phyloP scores from a whole-genome alignment of 1,140 invertebrate genomes.

The Calliphora vicina region DNA sequence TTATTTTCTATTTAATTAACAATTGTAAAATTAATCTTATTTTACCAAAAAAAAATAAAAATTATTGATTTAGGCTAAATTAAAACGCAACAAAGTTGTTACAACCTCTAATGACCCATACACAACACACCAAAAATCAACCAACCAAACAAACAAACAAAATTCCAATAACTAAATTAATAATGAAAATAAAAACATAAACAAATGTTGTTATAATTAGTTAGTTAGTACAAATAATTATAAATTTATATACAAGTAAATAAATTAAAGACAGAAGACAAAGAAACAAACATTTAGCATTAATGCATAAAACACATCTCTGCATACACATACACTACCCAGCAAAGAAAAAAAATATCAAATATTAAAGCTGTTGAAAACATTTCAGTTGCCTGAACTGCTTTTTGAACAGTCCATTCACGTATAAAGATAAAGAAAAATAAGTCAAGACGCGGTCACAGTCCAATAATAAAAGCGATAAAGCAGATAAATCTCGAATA shows the following conservation, averaged over 20 bases:
- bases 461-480: no score
- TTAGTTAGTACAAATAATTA: background rate
- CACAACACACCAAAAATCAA: background rate
- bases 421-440: no score
- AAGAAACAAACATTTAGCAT: background rate
- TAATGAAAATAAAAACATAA: background rate
- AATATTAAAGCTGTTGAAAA: no score
- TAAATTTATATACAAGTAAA: background rate
- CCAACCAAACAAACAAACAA: background rate
- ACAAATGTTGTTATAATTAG: background rate
- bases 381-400: no score
- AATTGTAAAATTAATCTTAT: no score
- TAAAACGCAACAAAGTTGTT: background rate
- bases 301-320: background rate
- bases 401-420: no score
- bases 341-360: background rate
- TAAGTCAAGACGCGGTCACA: no score
- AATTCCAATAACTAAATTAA: background rate
- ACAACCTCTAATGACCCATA: background rate
- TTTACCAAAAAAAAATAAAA: no score
- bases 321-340: background rate
- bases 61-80: no score
- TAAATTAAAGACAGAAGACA: background rate
- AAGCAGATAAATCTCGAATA: no score
- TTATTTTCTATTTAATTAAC: no score